phyloP scores from a whole-genome alignment of 2,888 invertebrate species.

The Rhagium mordax region DNA sequence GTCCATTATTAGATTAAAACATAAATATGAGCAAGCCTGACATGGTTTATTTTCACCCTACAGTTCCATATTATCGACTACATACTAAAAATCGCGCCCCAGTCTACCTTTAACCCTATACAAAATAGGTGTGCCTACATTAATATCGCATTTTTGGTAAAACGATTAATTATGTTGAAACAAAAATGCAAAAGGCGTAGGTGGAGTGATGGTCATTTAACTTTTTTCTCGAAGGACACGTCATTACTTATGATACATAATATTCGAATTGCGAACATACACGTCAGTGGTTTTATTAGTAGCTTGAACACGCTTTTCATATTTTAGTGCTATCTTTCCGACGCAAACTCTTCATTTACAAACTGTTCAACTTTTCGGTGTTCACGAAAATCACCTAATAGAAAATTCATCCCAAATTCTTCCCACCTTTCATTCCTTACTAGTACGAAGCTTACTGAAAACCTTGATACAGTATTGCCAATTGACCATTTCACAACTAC shows the following conservation, averaged over 20 bases:
- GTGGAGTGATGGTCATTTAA: neutral
- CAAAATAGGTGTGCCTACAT: neutral
- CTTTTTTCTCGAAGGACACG: neutral
- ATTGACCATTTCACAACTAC: too few species aligned
- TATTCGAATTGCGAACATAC: neutral
- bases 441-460: too few species aligned
- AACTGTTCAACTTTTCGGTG: too few species aligned
- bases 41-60: neutral
- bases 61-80: neutral
- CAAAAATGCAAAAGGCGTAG: neutral
- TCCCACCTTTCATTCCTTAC: too few species aligned
- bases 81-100: neutral
- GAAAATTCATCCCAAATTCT: too few species aligned
- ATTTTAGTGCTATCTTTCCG: too few species aligned
- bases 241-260: neutral
- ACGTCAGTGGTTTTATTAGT: neutral
- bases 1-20: slow-evolving; percentile 16
- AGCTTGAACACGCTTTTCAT: neutral
- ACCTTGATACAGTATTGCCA: too few species aligned
- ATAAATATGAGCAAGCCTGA: neutral
- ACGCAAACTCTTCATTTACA: too few species aligned
- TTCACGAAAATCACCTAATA: too few species aligned
- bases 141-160: neutral
- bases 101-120: neutral
- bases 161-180: neutral